phyloP scores from a whole-genome alignment of 2,797 vertebrate genomes.

The Sebastiscus tertius region DNA sequence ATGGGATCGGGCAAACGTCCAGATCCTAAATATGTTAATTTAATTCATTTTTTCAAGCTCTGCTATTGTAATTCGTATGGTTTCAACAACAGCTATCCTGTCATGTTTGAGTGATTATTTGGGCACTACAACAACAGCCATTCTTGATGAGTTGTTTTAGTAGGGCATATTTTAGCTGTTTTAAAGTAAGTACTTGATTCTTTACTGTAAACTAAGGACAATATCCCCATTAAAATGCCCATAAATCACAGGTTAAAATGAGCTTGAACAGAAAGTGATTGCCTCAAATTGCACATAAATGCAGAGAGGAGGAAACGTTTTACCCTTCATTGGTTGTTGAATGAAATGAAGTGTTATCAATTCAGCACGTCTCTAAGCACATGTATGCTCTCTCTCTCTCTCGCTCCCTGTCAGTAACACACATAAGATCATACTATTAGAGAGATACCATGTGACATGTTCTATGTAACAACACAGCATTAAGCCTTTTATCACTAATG shows the following conservation, averaged over 20 bases:
- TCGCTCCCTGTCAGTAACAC: background rate
- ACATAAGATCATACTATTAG: background rate
- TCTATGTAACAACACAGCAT: conserved; percentile 1
- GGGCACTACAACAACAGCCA: background rate
- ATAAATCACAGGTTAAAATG: background rate
- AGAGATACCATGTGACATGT: conserved; percentile 1
- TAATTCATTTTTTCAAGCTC: conserved; percentile 9
- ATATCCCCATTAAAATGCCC: background rate
- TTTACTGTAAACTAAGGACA: background rate
- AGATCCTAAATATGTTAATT: background rate
- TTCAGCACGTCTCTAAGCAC: background rate
- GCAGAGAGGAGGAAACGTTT: conserved; percentile 2
- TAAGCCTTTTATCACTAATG: conserved; percentile 15
- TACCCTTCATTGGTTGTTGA: background rate
- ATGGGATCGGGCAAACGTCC: conserved; percentile 19
- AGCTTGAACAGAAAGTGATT: conserved; percentile 6
- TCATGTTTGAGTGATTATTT: background rate
- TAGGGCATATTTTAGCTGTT: background rate
- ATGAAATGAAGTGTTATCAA: background rate
- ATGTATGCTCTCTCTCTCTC: background rate
- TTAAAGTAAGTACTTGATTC: background rate
- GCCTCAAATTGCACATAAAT: background rate
- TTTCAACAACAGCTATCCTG: background rate
- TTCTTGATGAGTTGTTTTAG: background rate
- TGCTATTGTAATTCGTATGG: conserved; percentile 1